A percentile compares a stretch with the other conserved stretches of the same genome.
phyloP scores from a whole-genome alignment of 2,888 invertebrate genomes.

The Serripes groenlandicus region DNA sequence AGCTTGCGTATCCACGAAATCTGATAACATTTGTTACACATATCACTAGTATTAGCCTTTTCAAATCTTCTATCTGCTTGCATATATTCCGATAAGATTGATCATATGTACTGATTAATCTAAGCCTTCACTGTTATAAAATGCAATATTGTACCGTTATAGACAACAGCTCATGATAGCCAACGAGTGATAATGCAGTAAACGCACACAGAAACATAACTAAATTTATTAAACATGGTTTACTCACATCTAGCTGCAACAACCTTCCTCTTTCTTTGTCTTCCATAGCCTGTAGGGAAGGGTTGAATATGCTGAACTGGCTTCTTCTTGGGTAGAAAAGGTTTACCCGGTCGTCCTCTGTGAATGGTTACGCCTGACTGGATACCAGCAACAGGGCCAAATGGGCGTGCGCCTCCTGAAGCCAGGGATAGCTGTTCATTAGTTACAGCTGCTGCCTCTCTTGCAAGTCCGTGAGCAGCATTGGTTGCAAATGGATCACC shows the following conservation, averaged over 20 bases:
- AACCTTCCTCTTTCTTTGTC: not conserved
- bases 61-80: too few species aligned
- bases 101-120: too few species aligned
- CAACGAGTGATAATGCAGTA: too few species aligned
- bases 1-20: too few species aligned
- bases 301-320: not conserved
- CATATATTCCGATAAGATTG: too few species aligned
- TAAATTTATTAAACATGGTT: not conserved
- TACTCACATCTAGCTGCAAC: conserved; percentile 1
- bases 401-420: conserved; percentile 13
- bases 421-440: conserved; percentile 36
- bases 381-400: not conserved
- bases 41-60: too few species aligned
- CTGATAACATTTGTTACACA: too few species aligned
- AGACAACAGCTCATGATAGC: too few species aligned
- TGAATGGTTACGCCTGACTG: not conserved
- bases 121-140: too few species aligned
- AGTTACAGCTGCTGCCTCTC: conserved; percentile 44
- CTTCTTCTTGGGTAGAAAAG: not conserved
- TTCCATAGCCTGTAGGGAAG: conserved; percentile 13
- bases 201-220: too few species aligned
- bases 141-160: too few species aligned
- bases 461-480: conserved; percentile 44
- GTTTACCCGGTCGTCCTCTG: not conserved
- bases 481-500: conserved; percentile 43